These are phyloP conservation scores for Ceratitis capitata DNA, from an alignment of 1,140 invertebrate genomes.

Conservation along the genomic window DNA sequence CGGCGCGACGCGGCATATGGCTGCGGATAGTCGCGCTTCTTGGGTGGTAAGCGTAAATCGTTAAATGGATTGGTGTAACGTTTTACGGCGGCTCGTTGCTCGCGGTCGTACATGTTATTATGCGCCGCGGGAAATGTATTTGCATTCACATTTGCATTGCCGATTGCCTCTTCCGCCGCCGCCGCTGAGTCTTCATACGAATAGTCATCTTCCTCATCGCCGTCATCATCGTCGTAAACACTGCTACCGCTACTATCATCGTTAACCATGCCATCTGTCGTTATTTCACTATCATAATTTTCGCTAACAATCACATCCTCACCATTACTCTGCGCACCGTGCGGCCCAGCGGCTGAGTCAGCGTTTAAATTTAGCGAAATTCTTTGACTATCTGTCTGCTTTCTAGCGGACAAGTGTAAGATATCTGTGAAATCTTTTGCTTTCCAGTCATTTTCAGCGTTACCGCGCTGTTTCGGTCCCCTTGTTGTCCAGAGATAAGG, in stretches of 20 bases:
- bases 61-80: constrained; percentile 22
- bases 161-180: neutral
- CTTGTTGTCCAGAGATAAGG: neutral
- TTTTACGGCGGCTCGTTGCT: neutral
- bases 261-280: neutral
- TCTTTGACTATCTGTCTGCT: neutral
- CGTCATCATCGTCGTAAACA: neutral
- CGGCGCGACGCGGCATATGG: neutral
- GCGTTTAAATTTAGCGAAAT: neutral
- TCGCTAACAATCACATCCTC: neutral
- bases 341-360: too few relatives aligned
- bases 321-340: neutral
- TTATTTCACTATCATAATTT: neutral
- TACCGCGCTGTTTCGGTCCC: neutral
- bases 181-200: neutral
- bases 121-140: neutral
- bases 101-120: neutral
- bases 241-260: too few relatives aligned
- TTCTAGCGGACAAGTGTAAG: neutral
- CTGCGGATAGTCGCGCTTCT: constrained; percentile 18
- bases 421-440: neutral
- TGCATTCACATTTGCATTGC: neutral
- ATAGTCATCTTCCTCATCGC: constrained; percentile 27
- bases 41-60: neutral
- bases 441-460: neutral